Evolutionary conservation across 2,797 vertebrate species (phyloP).

Genomic region (Hypotaenidia okinawae): DNA sequence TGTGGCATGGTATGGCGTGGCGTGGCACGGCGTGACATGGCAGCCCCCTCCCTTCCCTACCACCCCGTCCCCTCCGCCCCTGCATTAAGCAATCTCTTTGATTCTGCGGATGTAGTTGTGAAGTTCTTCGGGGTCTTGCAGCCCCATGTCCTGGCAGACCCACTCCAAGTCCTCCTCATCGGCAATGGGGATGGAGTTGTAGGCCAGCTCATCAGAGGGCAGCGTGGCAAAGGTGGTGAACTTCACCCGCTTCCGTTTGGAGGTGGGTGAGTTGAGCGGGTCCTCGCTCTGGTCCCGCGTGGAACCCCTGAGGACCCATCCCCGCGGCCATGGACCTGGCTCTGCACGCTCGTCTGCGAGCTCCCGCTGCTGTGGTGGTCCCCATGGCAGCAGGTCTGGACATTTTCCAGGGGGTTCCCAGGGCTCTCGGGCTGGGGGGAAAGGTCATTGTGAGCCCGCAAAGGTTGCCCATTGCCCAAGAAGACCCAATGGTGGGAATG

Average conservation of each 20-base stretch:
- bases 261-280: conserved; percentile 92
- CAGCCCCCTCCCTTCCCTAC: conserved; percentile 18
- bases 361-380: conserved; percentile 98
- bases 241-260: conserved; percentile 97
- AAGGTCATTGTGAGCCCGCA: conserved; percentile 89
- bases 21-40: neutral
- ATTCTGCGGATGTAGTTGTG: conserved; percentile 96
- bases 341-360: conserved; percentile 96
- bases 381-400: conserved; percentile 92
- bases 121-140: conserved; percentile 92
- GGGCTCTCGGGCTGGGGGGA: conserved; percentile 88
- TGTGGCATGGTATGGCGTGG: neutral
- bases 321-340: conserved; percentile 94
- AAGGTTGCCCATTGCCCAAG: conserved; percentile 93
- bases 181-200: conserved; percentile 94
- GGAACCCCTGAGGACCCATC: conserved; percentile 94
- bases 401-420: conserved; percentile 87
- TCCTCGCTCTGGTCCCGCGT: conserved; percentile 93
- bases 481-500: conserved; percentile 99
- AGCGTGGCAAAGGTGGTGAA: conserved; percentile 97
- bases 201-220: conserved; percentile 93
- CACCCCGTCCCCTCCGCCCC: neutral
- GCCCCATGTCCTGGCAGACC: conserved; percentile 97
- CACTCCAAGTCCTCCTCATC: conserved; percentile 98
- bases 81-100: conserved; percentile 92